These are phyloP conservation scores for Martes martes DNA, from an alignment of 2,113 vertebrate species.

Conservation along the genomic window DNA sequence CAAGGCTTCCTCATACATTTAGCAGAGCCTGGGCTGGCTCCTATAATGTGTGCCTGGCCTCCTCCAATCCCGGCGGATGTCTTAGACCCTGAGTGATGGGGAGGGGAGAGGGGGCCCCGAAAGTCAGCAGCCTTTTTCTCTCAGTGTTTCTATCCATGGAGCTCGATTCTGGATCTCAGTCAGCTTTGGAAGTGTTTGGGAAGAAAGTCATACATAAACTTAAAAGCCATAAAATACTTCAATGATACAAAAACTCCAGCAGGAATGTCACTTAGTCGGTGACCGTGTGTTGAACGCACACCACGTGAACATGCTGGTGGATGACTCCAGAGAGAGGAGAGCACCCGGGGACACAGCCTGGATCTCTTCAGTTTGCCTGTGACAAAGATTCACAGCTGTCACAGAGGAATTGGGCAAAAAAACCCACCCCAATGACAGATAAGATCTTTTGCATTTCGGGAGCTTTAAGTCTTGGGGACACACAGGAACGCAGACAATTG, in stretches of 20 bases:
- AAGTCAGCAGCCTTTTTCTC: not conserved
- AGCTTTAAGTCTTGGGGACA: not conserved
- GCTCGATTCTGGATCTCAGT: not conserved
- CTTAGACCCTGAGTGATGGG: not conserved
- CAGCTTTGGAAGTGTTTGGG: not conserved
- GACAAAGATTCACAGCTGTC: not conserved
- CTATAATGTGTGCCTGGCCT: not conserved
- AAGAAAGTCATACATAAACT: not conserved
- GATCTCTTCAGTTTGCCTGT: not conserved
- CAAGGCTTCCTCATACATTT: not conserved
- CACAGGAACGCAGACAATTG: not conserved
- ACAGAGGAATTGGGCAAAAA: not conserved
- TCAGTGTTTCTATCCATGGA: not conserved
- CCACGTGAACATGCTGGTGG: not conserved
- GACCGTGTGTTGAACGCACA: not conserved
- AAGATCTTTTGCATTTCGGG: not conserved
- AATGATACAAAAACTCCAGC: not conserved
- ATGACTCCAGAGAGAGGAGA: not conserved
- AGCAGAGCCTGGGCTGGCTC: not conserved
- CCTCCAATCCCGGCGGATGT: not conserved
- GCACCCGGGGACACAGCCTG: not conserved
- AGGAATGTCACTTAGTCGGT: not conserved
- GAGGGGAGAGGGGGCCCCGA: fast-evolving
- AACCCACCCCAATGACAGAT: not conserved
- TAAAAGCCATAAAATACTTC: not conserved